phyloP scores from a whole-genome alignment of 2,888 invertebrate species.

The Hoplodrina blanda region DNA sequence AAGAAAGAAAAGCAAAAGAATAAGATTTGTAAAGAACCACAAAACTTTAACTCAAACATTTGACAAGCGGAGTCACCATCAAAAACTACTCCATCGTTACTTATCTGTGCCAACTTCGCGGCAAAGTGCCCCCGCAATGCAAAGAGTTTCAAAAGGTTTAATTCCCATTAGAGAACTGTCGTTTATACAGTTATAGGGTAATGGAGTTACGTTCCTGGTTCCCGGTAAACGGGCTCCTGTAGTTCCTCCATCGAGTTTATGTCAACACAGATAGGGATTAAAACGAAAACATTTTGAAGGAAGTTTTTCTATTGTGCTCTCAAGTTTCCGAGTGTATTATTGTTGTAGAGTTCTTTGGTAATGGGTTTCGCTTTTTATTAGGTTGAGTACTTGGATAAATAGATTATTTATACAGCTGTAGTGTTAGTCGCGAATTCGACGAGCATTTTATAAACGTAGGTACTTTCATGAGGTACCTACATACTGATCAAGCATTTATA shows the following conservation, averaged over 20 bases:
- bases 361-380: constrained; percentile 37
- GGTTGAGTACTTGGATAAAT: constrained; percentile 12
- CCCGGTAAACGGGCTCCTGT: constrained; percentile 58
- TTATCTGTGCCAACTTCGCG: constrained; percentile 51
- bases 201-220: constrained; percentile 61
- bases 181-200: constrained; percentile 62
- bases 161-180: constrained; percentile 63
- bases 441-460: not conserved
- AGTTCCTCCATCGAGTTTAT: constrained; percentile 55
- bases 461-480: no score
- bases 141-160: constrained; percentile 65
- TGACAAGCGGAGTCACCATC: constrained; percentile 39
- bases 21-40: not conserved
- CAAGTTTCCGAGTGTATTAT: constrained; percentile 44
- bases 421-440: no score
- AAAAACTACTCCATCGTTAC: constrained; percentile 49
- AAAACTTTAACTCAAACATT: constrained; percentile 37
- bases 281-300: constrained; percentile 51
- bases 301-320: constrained; percentile 56
- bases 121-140: constrained; percentile 48
- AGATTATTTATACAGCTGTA: not conserved
- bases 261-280: constrained; percentile 61
- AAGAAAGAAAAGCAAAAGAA: not conserved
- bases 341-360: constrained; percentile 28
- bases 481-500: not conserved